Conservation (phyloP, 2,113 vertebrate species). For the Triplophysa tibetana region DNA sequence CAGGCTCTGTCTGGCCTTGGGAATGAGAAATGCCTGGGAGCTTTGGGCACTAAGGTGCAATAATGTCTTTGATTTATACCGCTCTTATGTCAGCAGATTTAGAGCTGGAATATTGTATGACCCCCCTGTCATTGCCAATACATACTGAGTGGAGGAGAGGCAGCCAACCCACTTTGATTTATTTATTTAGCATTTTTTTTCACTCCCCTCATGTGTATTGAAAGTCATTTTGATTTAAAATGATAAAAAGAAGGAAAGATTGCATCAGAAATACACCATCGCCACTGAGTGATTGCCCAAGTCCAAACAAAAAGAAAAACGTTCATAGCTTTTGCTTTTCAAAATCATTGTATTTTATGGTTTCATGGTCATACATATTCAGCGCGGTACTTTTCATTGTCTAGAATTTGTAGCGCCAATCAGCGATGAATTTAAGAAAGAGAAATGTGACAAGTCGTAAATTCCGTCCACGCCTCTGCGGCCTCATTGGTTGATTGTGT, state of each 20-base stretch:
- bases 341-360: slow-evolving; percentile 23
- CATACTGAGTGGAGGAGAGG: slow-evolving; percentile 60
- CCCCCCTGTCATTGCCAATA: slow-evolving; percentile 64
- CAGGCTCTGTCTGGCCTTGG: slow-evolving; percentile 41
- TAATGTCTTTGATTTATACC: slow-evolving; percentile 71
- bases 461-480: slow-evolving; percentile 8
- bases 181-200: slow-evolving; percentile 64
- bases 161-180: slow-evolving; percentile 61
- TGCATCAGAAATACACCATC: slow-evolving; percentile 48
- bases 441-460: slow-evolving; percentile 14
- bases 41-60: slow-evolving; percentile 65
- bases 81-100: slow-evolving; percentile 68
- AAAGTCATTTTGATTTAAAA: slow-evolving; percentile 57
- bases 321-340: neutral
- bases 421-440: slow-evolving; percentile 12
- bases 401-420: neutral
- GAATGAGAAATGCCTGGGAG: slow-evolving; percentile 45
- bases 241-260: slow-evolving; percentile 41
- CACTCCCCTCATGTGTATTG: slow-evolving; percentile 33
- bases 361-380: slow-evolving; percentile 24
- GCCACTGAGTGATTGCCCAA: slow-evolving; percentile 21
- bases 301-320: neutral
- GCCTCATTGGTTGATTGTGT: slow-evolving; percentile 22
- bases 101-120: slow-evolving; percentile 56
- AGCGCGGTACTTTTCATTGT: slow-evolving; percentile 23